Conservation (phyloP, 2,888 invertebrate species). For the Drosophila meridionalis region DNA sequence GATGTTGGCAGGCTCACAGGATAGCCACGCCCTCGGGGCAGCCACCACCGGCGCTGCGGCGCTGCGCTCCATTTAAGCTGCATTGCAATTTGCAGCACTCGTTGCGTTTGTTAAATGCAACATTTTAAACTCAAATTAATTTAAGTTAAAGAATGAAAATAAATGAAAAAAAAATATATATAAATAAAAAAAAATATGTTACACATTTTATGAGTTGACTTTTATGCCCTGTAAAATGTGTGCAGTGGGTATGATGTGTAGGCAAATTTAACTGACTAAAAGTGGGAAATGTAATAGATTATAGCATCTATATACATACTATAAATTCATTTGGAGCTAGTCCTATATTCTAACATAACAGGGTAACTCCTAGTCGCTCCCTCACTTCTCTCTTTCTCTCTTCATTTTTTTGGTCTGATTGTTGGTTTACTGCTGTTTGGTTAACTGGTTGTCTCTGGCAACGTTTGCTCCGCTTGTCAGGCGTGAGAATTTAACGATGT, state of each 20-base stretch:
- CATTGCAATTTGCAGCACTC: constrained; percentile 43
- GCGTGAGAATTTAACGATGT: constrained; percentile 76
- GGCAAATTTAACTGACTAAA: too few relatives aligned
- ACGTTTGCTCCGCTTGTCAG: constrained; percentile 47
- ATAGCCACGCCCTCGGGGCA: constrained; percentile 24
- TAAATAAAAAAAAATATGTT: constrained; percentile 23
- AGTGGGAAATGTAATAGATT: background rate
- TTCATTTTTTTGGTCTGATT: constrained; percentile 31
- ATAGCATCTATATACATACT: too few relatives aligned
- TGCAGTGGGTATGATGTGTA: background rate
- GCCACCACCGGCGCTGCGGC: constrained; percentile 11
- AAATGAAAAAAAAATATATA: constrained; percentile 3
- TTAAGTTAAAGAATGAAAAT: constrained; percentile 21
- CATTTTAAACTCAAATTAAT: constrained; percentile 52
- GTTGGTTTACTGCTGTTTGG: constrained; percentile 38
- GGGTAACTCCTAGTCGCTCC: background rate
- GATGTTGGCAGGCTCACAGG: constrained; percentile 41
- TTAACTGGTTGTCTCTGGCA: constrained; percentile 50
- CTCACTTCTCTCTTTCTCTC: background rate
- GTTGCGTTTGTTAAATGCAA: constrained; percentile 35
- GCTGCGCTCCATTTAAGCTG: constrained; percentile 66
- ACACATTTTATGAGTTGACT: constrained; percentile 31
- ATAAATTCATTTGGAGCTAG: too few relatives aligned
- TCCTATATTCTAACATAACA: background rate
- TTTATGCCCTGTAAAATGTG: background rate